These are phyloP conservation scores for Carcharodon carcharias DNA, from an alignment of 2,797 vertebrate species.

Conservation along the genomic window DNA sequence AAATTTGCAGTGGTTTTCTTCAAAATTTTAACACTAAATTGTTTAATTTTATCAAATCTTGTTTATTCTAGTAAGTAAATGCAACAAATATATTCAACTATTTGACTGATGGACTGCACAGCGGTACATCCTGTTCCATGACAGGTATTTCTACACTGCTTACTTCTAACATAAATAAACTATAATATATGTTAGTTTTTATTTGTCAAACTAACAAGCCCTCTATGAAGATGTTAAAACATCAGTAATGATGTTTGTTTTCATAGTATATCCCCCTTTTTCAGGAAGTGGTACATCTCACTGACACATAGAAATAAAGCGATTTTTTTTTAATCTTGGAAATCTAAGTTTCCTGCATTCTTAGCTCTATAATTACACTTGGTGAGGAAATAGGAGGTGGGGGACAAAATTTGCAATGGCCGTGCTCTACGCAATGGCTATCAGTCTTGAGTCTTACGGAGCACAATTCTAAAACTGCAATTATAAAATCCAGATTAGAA, in stretches of 20 bases:
- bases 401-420: background rate
- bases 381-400: background rate
- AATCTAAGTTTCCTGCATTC: background rate
- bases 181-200: slow-evolving; percentile 15
- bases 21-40: background rate
- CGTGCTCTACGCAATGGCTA: background rate
- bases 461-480: background rate
- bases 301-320: background rate
- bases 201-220: background rate
- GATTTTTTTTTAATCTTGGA: background rate
- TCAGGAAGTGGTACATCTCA: background rate
- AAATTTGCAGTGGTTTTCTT: background rate
- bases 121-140: background rate
- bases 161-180: slow-evolving; percentile 4
- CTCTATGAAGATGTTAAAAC: slow-evolving; percentile 13
- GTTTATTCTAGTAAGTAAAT: background rate
- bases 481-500: background rate
- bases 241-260: slow-evolving; percentile 29
- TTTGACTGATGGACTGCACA: background rate
- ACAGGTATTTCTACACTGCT: slow-evolving; percentile 1
- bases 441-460: background rate
- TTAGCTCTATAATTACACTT: slow-evolving; percentile 13
- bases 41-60: background rate
- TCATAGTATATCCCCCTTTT: background rate
- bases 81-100: background rate